Evolutionary conservation across 2,113 vertebrate genomes (phyloP).

Genomic region (Stegastes partitus): DNA sequence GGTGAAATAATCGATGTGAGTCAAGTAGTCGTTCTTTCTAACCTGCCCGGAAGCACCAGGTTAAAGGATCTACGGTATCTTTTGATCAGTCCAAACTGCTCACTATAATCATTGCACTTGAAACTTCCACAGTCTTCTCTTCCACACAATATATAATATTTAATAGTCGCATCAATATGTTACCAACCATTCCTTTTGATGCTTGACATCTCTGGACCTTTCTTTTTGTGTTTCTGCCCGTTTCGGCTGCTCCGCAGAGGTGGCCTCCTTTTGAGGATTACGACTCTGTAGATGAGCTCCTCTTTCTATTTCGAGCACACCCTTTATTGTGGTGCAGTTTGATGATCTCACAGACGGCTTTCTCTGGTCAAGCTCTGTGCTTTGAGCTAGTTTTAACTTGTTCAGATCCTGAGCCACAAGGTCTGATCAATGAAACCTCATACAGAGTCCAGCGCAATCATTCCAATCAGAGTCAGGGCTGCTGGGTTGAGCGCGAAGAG

Average conservation of each 20-base stretch:
- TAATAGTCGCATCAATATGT: no score
- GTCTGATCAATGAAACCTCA: constrained; percentile 48
- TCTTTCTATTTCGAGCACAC: constrained; percentile 1
- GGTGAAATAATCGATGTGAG: no score
- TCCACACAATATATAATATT: no score
- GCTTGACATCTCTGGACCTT: background rate
- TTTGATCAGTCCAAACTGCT: background rate
- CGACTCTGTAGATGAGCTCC: background rate
- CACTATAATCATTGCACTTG: no score
- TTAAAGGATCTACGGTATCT: background rate
- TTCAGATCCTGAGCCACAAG: constrained; percentile 37
- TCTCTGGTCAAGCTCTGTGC: background rate
- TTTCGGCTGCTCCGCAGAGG: background rate
- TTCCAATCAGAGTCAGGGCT: constrained; percentile 60
- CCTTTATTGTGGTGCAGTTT: background rate
- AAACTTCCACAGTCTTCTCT: no score
- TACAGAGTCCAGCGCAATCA: constrained; percentile 42
- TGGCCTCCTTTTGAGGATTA: background rate
- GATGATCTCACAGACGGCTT: constrained; percentile 26
- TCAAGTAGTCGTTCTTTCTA: no score
- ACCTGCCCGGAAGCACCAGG: background rate
- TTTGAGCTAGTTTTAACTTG: constrained; percentile 21
- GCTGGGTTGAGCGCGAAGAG: constrained; percentile 57
- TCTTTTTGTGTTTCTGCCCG: background rate
- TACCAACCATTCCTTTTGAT: background rate